These are phyloP conservation scores for Hafferia zeledoni DNA, from an alignment of 2,797 vertebrate species.

Conservation along the genomic window DNA sequence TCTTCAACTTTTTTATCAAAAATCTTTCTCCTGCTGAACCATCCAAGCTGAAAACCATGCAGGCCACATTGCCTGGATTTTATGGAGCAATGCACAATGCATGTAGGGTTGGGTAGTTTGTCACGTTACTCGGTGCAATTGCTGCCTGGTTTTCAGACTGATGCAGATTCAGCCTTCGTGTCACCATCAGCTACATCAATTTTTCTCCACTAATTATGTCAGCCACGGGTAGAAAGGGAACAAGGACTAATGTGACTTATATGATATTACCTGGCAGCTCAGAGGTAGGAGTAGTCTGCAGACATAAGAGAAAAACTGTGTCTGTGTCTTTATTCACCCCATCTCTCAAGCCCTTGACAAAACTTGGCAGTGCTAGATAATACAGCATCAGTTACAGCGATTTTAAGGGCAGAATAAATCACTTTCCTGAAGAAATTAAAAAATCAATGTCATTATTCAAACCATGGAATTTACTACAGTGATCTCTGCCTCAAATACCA, in stretches of 20 bases:
- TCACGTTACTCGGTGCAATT: not conserved
- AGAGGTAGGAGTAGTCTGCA: not conserved
- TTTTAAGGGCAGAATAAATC: slow-evolving; percentile 25
- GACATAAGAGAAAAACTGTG: not conserved
- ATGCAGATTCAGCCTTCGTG: slow-evolving; percentile 12
- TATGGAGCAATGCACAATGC: not conserved
- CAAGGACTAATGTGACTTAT: not conserved
- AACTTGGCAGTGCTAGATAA: not conserved
- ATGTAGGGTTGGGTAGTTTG: not conserved
- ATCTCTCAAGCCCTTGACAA: not conserved
- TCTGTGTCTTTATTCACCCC: not conserved
- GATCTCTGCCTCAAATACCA: not conserved
- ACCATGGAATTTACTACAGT: not conserved
- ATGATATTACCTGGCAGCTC: not conserved
- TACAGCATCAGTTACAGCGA: not conserved
- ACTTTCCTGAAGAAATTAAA: slow-evolving; percentile 19
- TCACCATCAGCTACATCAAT: not conserved
- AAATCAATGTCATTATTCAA: slow-evolving; percentile 6
- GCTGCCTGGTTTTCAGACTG: slow-evolving; percentile 19
- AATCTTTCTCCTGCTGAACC: not conserved
- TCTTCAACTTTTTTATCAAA: not conserved
- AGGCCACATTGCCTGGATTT: not conserved
- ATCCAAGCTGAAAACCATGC: not conserved
- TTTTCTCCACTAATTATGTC: slow-evolving; percentile 14
- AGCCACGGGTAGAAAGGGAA: not conserved